phyloP scores from a whole-genome alignment of 1,140 invertebrate species.

The Drepana arcuata region DNA sequence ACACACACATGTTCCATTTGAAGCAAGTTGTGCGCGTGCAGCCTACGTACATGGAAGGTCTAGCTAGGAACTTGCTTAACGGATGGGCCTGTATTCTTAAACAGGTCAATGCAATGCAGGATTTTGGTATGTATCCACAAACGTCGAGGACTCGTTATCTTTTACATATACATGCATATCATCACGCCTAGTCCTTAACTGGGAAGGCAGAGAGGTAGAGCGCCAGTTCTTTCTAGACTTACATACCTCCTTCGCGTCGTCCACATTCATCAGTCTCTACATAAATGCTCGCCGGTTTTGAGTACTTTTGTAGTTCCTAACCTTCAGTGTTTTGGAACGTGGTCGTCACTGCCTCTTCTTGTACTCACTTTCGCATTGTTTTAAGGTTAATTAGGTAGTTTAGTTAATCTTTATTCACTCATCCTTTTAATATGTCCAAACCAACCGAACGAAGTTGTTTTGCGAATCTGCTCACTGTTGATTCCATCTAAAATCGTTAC shows the following conservation, averaged over 20 bases:
- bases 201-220: neutral
- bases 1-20: slow-evolving; percentile 79
- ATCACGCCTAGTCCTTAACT: neutral
- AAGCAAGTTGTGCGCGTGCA: slow-evolving; percentile 77
- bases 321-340: too few species aligned
- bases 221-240: neutral
- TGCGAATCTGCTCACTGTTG: too few species aligned
- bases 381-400: too few species aligned
- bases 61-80: slow-evolving; percentile 70
- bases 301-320: too few species aligned
- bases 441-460: too few species aligned
- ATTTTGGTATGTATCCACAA: slow-evolving; percentile 31
- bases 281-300: too few species aligned
- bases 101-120: slow-evolving; percentile 25
- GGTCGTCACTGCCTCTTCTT: too few species aligned
- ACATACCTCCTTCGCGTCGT: neutral
- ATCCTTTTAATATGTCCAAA: too few species aligned
- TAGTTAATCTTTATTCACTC: too few species aligned
- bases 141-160: neutral
- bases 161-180: neutral
- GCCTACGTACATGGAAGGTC: slow-evolving; percentile 69
- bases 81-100: slow-evolving; percentile 73
- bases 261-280: neutral
- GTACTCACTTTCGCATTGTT: too few species aligned
- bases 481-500: too few species aligned